Evolutionary conservation across 2,797 vertebrate species (phyloP).

Genomic region (Rhodeus uyekii): DNA sequence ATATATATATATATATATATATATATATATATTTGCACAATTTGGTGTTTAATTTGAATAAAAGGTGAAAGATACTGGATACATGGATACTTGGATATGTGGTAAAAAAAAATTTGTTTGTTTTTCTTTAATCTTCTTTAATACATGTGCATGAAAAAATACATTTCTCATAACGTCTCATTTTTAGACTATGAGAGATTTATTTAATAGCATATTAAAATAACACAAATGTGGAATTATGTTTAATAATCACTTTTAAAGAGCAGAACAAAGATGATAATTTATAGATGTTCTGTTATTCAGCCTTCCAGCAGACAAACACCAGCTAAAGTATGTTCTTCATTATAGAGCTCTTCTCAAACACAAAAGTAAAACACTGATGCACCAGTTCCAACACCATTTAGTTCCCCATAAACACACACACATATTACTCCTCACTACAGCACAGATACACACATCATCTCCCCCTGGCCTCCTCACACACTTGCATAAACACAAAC

Average conservation of each 20-base stretch:
- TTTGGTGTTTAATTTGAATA: no score
- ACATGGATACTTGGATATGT: no score
- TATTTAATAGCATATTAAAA: not conserved
- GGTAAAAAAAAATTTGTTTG: no score
- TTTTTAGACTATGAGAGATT: not conserved
- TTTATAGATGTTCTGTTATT: not conserved
- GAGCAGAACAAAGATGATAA: not conserved
- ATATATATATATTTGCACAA: no score
- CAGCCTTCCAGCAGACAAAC: not conserved
- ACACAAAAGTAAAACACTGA: not conserved
- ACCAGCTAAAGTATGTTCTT: no score
- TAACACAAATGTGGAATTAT: not conserved
- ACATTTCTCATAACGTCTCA: not conserved
- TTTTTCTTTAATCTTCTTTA: not conserved
- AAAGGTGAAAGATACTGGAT: no score
- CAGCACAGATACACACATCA: not conserved
- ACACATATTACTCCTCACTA: not conserved
- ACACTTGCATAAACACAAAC: conserved; percentile 32
- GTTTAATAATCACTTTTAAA: not conserved
- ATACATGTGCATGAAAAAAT: not conserved
- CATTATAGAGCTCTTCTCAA: not conserved
- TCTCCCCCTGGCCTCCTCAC: not conserved
- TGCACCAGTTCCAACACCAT: not conserved
- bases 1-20: no score
- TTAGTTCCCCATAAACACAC: not conserved